Base-by-base conservation (phyloP, 2,888 invertebrate species). In the Hypsopygia costalis region DNA sequence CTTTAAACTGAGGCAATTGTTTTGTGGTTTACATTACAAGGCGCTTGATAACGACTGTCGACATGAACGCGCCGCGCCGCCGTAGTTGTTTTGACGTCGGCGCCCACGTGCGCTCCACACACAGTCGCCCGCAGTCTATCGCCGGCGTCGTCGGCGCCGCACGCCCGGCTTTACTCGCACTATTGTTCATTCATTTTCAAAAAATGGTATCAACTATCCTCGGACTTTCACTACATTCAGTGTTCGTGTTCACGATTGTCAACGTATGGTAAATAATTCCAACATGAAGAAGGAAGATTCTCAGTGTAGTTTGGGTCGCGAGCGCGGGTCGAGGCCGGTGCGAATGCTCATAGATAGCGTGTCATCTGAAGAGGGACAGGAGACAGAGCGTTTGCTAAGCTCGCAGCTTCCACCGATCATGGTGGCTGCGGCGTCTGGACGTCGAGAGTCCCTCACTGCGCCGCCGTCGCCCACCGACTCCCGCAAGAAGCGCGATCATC, bases 401-500 rank as follows among this genome's bases (percentile, higher is more conserved):
- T 59, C 68, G 10, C 79, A 76, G 52, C 68, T 78, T 30, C 70
- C 75, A 12, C 61, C 72, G 8, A 67, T 69, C 40, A 62, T 83
- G 43, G 68, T 81, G 36, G 66, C 70, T 22, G 70, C 72, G 32
- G 55, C 62, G 42, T 62, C 67, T 43, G 66, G 67, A 22, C 74
- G 88, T 2, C 69, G 89, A 28, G 70, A 74, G 49, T 89, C 89
- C 1, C 67, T 89, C 34, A 89, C 89, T 4, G 89, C 88, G 16
- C 89, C 89, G 8, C 86, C 89, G 0, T 89, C 89, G 20, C 89
- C 89, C 5, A 81, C 78, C n/a, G 87, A 87, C 43, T 83, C 75
- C 27, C 72, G 86, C 47, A 85, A 87, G 65, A 85, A 86, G 67
- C 79, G 74, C 48, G 80, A 74, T 46, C 69, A 61, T 58, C 81